Base-by-base conservation (phyloP, 2,113 vertebrate genomes). In the Elgaria multicarinata region DNA sequence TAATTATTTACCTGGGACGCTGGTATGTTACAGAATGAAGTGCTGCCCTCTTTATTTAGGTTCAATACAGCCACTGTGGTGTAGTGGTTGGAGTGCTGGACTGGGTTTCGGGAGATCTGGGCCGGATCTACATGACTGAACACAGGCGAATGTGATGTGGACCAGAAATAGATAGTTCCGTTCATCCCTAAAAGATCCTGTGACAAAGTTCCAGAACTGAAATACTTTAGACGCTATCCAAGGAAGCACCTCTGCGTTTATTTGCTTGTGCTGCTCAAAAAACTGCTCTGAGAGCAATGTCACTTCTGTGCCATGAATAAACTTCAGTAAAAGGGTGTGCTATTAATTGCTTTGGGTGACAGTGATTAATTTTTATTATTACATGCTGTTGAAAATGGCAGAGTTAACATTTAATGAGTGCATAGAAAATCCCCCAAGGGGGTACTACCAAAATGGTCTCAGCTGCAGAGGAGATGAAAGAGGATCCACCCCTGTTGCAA, bases 351-450 rank as follows among this genome's bases (percentile, higher is more conserved):
- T 55, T 26, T 58, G 84, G 69, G 42, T 28, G 46, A 36, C 36
- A 26, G 55, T 39, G 84, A 55, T 74, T 85, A 55, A 55, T 72
- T 72, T 72, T 85, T 67, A 84, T 71, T 42, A 84, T 36, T 72
- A n/a, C 44, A 72, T 71, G 83, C 66, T 84, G 67, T 53, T 85
- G 69, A 74, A 75, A 85, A 74, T 72, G 53, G 69, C 50, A 58
- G 84, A 72, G n/a, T 71, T 69, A 72, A 85, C 72, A 44, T 84
- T 84, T 72, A 85, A 72, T 26, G 22, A 66, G 24, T 85, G 33
- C 39, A 22, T 55, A 72, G 72, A 28, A 74, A 85, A 74, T 42
- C n/a, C 71, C n/a, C 36, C 50, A 55, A 74, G 67, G 36, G n/a
- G 71, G n/a, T 28, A 28, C 6, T 36, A 28, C 24, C n/a, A 85